A percentile compares a stretch with the other conserved stretches of the same genome.
Conservation (phyloP, 2,113 vertebrate genomes). For the Urocolius indicus region DNA sequence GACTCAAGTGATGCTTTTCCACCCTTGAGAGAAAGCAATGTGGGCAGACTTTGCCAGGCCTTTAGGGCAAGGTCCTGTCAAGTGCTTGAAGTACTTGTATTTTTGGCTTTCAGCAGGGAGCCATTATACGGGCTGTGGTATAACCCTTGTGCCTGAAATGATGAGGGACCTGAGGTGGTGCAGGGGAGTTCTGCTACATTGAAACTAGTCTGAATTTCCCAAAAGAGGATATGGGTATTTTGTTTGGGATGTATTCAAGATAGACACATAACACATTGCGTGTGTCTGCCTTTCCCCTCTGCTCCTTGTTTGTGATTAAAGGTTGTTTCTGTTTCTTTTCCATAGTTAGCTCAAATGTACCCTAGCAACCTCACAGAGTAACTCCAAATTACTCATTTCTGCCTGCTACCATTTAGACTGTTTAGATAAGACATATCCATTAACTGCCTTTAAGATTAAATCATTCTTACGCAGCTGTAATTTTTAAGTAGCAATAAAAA, state of each 20-base stretch:
- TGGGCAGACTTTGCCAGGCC: background rate
- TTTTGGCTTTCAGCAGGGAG: background rate
- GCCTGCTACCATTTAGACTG: slow-evolving; percentile 39
- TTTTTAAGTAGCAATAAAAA: slow-evolving; percentile 69
- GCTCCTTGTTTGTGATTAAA: background rate
- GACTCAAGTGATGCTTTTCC: background rate
- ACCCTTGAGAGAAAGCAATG: background rate
- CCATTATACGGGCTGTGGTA: fast-evolving
- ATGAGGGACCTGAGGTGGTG: background rate
- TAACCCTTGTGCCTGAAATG: background rate
- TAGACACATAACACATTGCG: background rate
- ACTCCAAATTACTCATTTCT: slow-evolving; percentile 44
- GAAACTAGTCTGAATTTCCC: background rate
- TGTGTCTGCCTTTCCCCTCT: background rate
- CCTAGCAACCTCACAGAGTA: slow-evolving; percentile 1
- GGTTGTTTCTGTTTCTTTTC: background rate
- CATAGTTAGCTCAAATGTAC: slow-evolving; percentile 8
- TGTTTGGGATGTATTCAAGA: background rate
- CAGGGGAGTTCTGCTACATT: background rate
- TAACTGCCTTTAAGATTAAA: slow-evolving; percentile 56
- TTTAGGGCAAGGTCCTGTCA: background rate
- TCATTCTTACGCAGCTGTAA: slow-evolving; percentile 64
- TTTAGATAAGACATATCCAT: slow-evolving; percentile 64
- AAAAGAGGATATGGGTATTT: background rate
- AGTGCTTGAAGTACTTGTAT: background rate